A percentile compares a stretch with the other conserved stretches of the same genome.
phyloP scores from a whole-genome alignment of 2,888 invertebrate species.

The Clanis bilineata region DNA sequence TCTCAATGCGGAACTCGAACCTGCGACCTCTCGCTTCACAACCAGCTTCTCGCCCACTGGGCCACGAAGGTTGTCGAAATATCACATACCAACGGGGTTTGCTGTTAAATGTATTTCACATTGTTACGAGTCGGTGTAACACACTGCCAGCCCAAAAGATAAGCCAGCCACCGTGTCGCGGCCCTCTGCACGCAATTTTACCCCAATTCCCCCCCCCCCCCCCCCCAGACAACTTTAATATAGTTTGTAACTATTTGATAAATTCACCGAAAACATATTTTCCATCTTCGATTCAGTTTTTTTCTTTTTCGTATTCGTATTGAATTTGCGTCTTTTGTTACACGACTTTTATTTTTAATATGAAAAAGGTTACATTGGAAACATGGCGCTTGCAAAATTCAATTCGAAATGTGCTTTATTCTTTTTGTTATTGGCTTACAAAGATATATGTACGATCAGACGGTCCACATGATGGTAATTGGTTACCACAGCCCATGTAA shows the following conservation, averaged over 20 bases:
- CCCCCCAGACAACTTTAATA: constrained; percentile 41
- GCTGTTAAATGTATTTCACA: not conserved
- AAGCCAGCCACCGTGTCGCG: constrained; percentile 29
- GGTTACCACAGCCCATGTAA: no score
- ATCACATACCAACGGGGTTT: no score
- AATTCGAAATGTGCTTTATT: not conserved
- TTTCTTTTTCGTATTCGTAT: constrained; percentile 12
- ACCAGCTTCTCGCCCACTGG: no score
- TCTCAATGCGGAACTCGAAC: no score
- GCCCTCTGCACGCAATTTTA: constrained; percentile 32
- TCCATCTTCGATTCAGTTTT: constrained; percentile 29
- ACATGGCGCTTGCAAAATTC: not conserved
- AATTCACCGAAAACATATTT: constrained; percentile 39
- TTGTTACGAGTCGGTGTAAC: constrained; percentile 20
- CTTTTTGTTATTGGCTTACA: no score
- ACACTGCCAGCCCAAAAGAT: constrained; percentile 26
- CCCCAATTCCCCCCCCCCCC: constrained; percentile 30
- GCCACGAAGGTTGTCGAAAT: no score
- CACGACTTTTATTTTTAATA: not conserved
- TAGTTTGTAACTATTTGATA: constrained; percentile 47
- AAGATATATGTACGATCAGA: no score
- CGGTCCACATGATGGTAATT: no score
- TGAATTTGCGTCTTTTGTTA: not conserved
- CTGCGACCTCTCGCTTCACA: not conserved
- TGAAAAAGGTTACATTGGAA: not conserved